A percentile compares a stretch with the other conserved stretches of the same genome.
These are phyloP conservation scores for Holotrichia oblita DNA, from an alignment of 1,140 invertebrate genomes.

Conservation along the genomic window DNA sequence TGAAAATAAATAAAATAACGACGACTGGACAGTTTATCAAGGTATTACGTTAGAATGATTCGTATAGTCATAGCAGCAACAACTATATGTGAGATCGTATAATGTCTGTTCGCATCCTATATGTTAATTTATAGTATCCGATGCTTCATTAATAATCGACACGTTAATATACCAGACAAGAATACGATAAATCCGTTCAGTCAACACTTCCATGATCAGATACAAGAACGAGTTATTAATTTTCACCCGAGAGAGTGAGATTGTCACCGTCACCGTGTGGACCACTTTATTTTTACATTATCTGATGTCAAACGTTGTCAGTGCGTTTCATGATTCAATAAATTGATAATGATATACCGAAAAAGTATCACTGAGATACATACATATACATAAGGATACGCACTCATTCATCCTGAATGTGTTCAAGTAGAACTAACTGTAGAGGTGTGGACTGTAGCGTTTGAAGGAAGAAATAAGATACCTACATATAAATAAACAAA, in stretches of 20 bases:
- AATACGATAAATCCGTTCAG: slow-evolving; percentile 44
- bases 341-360: slow-evolving; percentile 33
- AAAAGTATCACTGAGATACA: not conserved
- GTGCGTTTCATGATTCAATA: slow-evolving; percentile 12
- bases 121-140: slow-evolving; percentile 49
- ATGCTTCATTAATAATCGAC: slow-evolving; percentile 51
- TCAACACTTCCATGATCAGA: slow-evolving; percentile 50
- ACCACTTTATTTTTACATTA: slow-evolving; percentile 5
- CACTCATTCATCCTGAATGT: slow-evolving; percentile 28
- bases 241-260: slow-evolving; percentile 26
- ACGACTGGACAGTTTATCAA: slow-evolving; percentile 13
- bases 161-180: slow-evolving; percentile 44
- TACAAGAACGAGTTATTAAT: slow-evolving; percentile 41
- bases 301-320: slow-evolving; percentile 9
- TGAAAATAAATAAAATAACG: slow-evolving; percentile 18
- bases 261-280: slow-evolving; percentile 12
- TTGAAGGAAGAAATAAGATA: too few relatives aligned
- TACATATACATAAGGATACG: not conserved
- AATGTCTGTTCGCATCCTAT: slow-evolving; percentile 10
- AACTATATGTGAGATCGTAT: slow-evolving; percentile 21
- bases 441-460: not conserved
- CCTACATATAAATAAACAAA: too few relatives aligned
- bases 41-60: not conserved
- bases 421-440: slow-evolving; percentile 33
- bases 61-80: not conserved